Conservation (phyloP, 2,113 vertebrate genomes). For the Numenius arquata region DNA sequence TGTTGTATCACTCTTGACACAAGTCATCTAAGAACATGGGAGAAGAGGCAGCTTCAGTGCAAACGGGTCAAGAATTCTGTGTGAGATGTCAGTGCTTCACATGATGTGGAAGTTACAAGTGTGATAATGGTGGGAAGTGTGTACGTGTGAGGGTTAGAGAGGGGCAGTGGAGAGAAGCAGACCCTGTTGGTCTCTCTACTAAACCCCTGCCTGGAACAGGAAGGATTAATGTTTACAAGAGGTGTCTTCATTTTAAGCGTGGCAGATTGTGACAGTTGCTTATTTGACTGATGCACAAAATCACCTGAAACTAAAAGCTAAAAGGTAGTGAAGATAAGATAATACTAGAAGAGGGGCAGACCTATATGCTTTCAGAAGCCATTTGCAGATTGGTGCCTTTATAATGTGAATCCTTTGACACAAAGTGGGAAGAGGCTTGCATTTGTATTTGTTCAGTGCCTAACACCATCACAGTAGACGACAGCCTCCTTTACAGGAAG, state of each 20-base stretch:
- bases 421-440: background rate
- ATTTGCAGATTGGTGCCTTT: background rate
- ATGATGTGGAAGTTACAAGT: background rate
- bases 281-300: background rate
- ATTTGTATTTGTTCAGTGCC: background rate
- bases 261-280: background rate
- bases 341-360: too few relatives aligned
- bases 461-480: too few relatives aligned
- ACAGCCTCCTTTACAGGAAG: background rate
- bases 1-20: rapidly evolving
- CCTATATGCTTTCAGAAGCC: background rate
- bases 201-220: background rate
- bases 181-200: rapidly evolving
- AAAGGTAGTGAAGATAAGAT: background rate
- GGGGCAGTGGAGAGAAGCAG: background rate
- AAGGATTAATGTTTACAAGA: background rate
- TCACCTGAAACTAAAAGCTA: background rate
- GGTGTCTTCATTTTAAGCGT: background rate
- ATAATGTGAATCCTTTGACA: background rate
- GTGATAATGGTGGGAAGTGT: too few relatives aligned
- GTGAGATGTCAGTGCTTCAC: background rate
- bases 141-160: rapidly evolving
- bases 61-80: background rate
- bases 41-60: background rate
- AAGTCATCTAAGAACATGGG: background rate